Evolutionary conservation across 1,140 invertebrate genomes (phyloP).

Genomic region (Heliconius hermathena): DNA sequence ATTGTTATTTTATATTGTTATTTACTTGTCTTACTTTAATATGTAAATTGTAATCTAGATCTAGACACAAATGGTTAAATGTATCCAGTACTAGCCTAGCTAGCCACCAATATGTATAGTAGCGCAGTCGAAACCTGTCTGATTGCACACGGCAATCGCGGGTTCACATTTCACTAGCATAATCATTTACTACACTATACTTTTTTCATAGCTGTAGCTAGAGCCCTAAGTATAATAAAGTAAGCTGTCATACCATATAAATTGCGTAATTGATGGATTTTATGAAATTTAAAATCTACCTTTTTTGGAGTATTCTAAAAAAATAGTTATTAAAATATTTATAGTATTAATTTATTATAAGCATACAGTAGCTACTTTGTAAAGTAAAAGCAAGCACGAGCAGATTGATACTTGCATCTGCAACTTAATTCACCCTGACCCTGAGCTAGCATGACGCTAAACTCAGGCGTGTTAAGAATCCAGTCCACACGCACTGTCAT

Average conservation of each 20-base stretch:
- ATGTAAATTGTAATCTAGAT: background rate
- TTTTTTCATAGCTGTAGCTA: no score
- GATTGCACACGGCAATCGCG: no score
- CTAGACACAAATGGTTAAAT: background rate
- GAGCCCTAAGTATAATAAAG: no score
- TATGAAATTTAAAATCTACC: no score
- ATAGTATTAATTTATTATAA: background rate
- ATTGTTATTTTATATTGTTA: background rate
- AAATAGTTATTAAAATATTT: no score
- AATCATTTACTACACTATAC: no score
- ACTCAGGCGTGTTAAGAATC: constrained; percentile 35
- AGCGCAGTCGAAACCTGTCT: no score
- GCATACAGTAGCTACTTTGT: background rate
- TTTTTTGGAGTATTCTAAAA: no score
- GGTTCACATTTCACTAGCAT: background rate
- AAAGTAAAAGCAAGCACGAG: background rate
- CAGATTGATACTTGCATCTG: constrained; percentile 10
- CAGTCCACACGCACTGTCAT: constrained; percentile 35
- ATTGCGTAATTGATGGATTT: no score
- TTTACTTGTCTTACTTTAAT: background rate
- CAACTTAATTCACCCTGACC: constrained; percentile 31
- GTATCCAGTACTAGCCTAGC: background rate
- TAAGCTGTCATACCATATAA: no score
- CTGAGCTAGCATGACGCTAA: constrained; percentile 37
- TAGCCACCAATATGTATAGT: background rate